Percentiles rank a stretch among this genome's conserved stretches.
Evolutionary conservation across 2,113 vertebrate genomes (phyloP).

Genomic region (Reinhardtius hippoglossoides): DNA sequence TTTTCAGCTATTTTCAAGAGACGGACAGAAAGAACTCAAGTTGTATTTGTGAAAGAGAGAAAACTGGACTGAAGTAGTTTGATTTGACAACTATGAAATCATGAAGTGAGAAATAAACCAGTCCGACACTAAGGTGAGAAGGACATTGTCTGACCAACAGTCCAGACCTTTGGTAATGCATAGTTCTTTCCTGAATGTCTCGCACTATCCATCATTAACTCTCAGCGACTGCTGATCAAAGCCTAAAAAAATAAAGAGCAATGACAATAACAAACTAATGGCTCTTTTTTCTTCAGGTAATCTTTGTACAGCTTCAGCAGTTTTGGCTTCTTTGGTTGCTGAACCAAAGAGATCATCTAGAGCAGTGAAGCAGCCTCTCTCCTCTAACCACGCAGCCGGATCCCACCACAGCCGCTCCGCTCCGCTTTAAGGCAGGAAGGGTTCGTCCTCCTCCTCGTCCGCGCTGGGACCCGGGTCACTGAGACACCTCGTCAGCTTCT

Average conservation of each 20-base stretch:
- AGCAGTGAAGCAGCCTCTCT: constrained; percentile 22
- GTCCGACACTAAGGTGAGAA: constrained; percentile 38
- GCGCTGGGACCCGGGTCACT: constrained; percentile 93
- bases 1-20: constrained; percentile 51
- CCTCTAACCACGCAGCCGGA: constrained; percentile 22
- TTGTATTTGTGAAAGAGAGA: constrained; percentile 12
- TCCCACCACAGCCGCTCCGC: neutral
- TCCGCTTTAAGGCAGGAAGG: constrained; percentile 87
- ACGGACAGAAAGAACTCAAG: constrained; percentile 13
- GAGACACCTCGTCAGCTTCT: constrained; percentile 91
- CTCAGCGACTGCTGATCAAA: constrained; percentile 10
- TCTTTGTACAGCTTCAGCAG: constrained; percentile 58
- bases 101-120: constrained; percentile 6
- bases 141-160: constrained; percentile 58
- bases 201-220: neutral
- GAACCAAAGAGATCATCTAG: constrained; percentile 46
- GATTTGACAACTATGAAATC: neutral
- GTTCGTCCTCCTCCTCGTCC: constrained; percentile 90
- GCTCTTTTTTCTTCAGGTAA: constrained; percentile 58
- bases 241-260: constrained; percentile 58
- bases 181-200: constrained; percentile 76
- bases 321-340: constrained; percentile 66
- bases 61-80: constrained; percentile 9
- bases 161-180: constrained; percentile 85
- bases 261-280: constrained; percentile 63